phyloP scores from a whole-genome alignment of 2,888 invertebrate species.

The Morpho achilles region DNA sequence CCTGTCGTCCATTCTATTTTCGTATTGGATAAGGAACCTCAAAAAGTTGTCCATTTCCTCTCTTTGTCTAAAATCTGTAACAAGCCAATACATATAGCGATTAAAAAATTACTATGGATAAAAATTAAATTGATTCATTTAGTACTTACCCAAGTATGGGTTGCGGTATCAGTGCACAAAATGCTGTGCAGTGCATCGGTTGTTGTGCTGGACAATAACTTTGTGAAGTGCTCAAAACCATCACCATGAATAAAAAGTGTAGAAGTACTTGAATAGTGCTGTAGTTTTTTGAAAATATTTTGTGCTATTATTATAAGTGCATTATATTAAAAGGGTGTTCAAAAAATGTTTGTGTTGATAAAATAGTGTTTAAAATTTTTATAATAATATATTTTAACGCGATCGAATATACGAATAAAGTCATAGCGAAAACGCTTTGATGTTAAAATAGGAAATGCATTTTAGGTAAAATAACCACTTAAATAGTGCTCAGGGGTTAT shows the following conservation, averaged over 20 bases:
- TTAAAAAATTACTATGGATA: background rate
- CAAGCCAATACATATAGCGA: constrained; percentile 29
- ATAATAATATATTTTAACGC: background rate
- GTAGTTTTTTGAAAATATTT: constrained; percentile 7
- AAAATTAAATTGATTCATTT: constrained; percentile 2
- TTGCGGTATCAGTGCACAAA: constrained; percentile 16
- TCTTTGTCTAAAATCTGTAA: constrained; percentile 59
- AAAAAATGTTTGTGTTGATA: background rate
- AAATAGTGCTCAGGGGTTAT: constrained; percentile 21
- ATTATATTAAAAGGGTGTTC: background rate
- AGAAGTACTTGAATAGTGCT: constrained; percentile 14
- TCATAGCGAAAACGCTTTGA: background rate
- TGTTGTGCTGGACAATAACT: constrained; percentile 19
- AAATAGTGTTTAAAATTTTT: background rate
- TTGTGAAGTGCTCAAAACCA: constrained; percentile 27
- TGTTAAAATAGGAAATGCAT: too few relatives aligned
- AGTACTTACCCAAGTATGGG: constrained; percentile 24
- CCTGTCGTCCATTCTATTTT: constrained; percentile 41
- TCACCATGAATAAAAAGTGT: constrained; percentile 24
- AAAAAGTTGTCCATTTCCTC: constrained; percentile 57
- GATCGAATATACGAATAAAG: background rate
- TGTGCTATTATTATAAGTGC: constrained; percentile 18
- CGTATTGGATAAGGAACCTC: constrained; percentile 50
- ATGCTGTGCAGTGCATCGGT: constrained; percentile 22
- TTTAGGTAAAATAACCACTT: background rate